Base-by-base conservation (phyloP, 2,113 vertebrate genomes). In the Hylia prasina region DNA sequence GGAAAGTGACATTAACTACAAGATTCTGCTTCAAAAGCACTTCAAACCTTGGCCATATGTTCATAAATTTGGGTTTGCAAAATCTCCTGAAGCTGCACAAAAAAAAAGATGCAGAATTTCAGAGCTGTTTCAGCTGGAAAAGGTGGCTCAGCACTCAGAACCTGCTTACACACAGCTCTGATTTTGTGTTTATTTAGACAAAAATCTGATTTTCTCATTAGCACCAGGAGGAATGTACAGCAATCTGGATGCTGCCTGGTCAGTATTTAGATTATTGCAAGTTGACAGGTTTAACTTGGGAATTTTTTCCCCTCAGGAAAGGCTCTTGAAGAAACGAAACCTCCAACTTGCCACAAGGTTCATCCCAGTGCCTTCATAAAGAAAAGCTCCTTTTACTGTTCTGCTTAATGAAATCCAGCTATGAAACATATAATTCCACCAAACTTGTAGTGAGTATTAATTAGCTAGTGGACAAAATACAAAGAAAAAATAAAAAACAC, bases 201-300 rank as follows among this genome's bases (percentile, higher is more conserved):
- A 97, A 97, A 98, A 95, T 89, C 82, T 73, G 48, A 24, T 51
- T 93, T 87, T 75, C 79, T 97, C 96, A 97, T 96, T 87, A 97
- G 90, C 82, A 76, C 85, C 85, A 73, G 70, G 95, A 98, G 91
- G 75, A 73, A 70, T 11, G 68, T 40, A 72, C 61, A 97, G 77
- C 33, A 94, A 64, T 33, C 57, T 89, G 81, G 88, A 85, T 84
- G 81, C 60, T 97, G 93, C 85, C 95, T 94, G 87, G 88, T 17
- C 93, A 81, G 51, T 33, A 61, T 70, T 97, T 89, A 71, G 54
- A 96, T 93, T 63, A 66, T 56, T 76, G 17, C 27, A 75, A 82
- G 35, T 90, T 96, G 81, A 90, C 35, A 89, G 58, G 48, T 87
- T 93, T 90, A 61, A 78, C 84, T 94, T 87, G 33, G 24, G 8